These are phyloP conservation scores for Drosophila elegans DNA, from an alignment of 1,140 invertebrate genomes.

Conservation along the genomic window DNA sequence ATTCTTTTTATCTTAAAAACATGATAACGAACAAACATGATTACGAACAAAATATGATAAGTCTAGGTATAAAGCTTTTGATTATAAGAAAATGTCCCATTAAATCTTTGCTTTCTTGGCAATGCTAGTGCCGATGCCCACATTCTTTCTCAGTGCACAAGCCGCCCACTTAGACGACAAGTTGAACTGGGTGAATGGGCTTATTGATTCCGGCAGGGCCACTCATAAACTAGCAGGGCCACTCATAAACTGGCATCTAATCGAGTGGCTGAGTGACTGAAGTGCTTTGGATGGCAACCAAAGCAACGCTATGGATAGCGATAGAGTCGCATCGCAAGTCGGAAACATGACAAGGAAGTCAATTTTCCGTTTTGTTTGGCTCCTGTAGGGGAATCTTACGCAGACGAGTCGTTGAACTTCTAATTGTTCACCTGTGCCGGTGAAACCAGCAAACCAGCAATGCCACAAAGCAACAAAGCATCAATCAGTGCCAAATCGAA, in stretches of 20 bases:
- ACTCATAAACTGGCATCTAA: conserved; percentile 27
- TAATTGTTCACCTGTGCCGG: conserved; percentile 24
- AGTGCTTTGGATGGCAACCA: conserved; percentile 11
- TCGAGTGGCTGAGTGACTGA: conserved; percentile 28
- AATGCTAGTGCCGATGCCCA: too few species aligned
- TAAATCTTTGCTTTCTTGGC: too few species aligned
- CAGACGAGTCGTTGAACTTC: conserved; percentile 29
- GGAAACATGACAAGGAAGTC: conserved; percentile 44
- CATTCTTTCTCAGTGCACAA: neutral
- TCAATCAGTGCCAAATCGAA: conserved; percentile 65
- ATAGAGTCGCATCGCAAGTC: conserved; percentile 17
- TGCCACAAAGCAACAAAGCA: conserved; percentile 26
- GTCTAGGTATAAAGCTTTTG: too few species aligned
- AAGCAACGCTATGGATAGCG: conserved; percentile 13
- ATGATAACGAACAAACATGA: too few species aligned
- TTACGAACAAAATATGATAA: too few species aligned
- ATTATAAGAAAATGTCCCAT: too few species aligned
- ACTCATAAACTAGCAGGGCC: conserved; percentile 17
- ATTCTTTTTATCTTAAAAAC: too few species aligned
- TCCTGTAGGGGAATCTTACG: neutral
- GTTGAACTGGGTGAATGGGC: neutral
- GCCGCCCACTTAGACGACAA: neutral
- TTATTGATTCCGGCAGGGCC: conserved; percentile 33
- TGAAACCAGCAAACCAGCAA: neutral
- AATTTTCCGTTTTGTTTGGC: conserved; percentile 22